Conservation (phyloP, 2,797 vertebrate genomes). For the Lates japonicus region DNA sequence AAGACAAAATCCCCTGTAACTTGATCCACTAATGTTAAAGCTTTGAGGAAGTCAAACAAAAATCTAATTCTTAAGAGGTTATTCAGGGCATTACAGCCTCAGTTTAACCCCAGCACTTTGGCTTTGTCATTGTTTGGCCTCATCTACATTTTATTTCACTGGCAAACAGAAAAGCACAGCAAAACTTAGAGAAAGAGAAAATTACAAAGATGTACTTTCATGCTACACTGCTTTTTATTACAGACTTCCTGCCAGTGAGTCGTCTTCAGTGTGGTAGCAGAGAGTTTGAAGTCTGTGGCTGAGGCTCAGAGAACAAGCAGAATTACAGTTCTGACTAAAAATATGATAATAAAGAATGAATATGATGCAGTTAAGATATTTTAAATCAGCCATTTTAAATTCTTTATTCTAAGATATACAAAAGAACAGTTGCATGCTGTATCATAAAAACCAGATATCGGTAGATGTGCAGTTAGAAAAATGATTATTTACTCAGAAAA, state of each 20-base stretch:
- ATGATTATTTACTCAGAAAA: too few species aligned
- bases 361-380: too few species aligned
- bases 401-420: too few species aligned
- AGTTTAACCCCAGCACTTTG: not conserved
- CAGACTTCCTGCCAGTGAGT: not conserved
- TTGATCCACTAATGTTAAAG: not conserved
- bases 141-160: constrained; percentile 6
- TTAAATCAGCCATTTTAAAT: too few species aligned
- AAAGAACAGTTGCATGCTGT: too few species aligned
- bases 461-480: too few species aligned
- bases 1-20: constrained; percentile 6
- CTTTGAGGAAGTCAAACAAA: not conserved
- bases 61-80: not conserved
- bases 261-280: not conserved
- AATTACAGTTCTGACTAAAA: not conserved
- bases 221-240: not conserved
- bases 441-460: too few species aligned
- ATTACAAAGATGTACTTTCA: not conserved
- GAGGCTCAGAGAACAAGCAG: not conserved
- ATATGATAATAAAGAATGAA: too few species aligned
- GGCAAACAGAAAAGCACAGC: constrained; percentile 1
- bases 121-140: constrained; percentile 3
- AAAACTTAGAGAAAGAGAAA: not conserved
- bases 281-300: not conserved
- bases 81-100: not conserved